Evolutionary conservation across 2,113 vertebrate genomes (phyloP).

Genomic region (Archilochus colubris): DNA sequence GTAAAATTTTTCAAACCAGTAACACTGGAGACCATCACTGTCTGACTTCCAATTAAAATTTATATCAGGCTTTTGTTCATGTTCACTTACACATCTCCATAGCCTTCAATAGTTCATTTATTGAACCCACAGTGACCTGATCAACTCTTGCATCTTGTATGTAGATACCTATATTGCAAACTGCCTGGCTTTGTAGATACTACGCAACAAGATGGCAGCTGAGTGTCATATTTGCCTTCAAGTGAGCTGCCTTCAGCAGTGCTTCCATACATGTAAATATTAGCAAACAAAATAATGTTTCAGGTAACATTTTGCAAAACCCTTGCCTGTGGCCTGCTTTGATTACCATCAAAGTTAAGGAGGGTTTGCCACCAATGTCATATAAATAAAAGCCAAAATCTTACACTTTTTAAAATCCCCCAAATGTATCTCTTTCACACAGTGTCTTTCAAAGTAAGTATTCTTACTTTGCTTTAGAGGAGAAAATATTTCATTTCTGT

Average conservation of each 20-base stretch:
- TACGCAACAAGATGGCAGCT: background rate
- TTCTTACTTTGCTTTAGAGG: background rate
- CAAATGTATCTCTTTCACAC: background rate
- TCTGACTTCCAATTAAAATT: background rate
- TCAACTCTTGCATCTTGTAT: background rate
- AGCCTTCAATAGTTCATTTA: background rate
- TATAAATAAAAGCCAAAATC: background rate
- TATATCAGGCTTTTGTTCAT: background rate
- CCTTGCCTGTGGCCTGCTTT: background rate
- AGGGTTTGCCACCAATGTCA: background rate
- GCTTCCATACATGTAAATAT: background rate
- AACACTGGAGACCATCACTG: background rate
- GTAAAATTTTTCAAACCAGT: background rate
- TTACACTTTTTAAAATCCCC: background rate
- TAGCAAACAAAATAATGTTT: background rate
- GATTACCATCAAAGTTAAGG: background rate
- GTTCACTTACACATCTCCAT: background rate
- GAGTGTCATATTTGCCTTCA: background rate
- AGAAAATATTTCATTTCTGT: background rate
- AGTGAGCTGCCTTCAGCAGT: background rate
- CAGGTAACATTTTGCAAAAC: background rate
- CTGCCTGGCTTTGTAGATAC: background rate
- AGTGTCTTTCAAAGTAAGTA: background rate
- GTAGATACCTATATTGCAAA: background rate
- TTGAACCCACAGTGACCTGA: background rate